Evolutionary conservation across 2,797 vertebrate species (phyloP), one percentile per base, ranked within the genome.

Genomic region (Staurois parvus): DNA sequence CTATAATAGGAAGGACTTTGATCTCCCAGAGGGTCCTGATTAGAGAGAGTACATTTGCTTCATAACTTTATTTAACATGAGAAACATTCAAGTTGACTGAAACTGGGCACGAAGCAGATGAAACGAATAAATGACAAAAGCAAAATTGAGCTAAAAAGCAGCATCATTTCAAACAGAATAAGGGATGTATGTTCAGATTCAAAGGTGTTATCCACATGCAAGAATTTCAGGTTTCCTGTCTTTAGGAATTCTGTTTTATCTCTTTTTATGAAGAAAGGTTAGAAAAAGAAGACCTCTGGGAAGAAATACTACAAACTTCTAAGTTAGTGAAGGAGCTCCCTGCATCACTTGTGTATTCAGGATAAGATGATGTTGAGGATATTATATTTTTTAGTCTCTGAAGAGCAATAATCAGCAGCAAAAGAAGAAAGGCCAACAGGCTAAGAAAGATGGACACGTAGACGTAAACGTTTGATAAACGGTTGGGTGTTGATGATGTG

Each of bases 341-440:
- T 26, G 93, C 94, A 77, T 98, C 97, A n/a, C 97, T 98, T 84
- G 95, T 95, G 89, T 96, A 96, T 91, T 99, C 98, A 0, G 97
- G 97, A 78, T 96, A 95, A 0, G 98, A 96, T 10, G 98, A 97
- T 52, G 96, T 97, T 84, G 98, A 98, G 56, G 97, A 96, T 93
- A 99, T 98, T 64, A 98, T 97, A 88, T 99, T 99, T 92, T 98
- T 99, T 88, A 99, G 96, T 95, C 97, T 94, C 93, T 99, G 96
- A 84, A 99, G 97, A 84, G 97, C 97, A 89, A 98, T 96, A 92
- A 98, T 92, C 87, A 99, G 93, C 82, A 99, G 94, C 73, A 96
- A 95, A 88, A 99, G 95, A 87, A 99, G 96, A 92, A 99, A 97
- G 3, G 96, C 94, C 90, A 99, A 91, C 86, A 99, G 94, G 87